phyloP scores from a whole-genome alignment of 2,113 vertebrate genomes.

The Cryptotis parvus region DNA sequence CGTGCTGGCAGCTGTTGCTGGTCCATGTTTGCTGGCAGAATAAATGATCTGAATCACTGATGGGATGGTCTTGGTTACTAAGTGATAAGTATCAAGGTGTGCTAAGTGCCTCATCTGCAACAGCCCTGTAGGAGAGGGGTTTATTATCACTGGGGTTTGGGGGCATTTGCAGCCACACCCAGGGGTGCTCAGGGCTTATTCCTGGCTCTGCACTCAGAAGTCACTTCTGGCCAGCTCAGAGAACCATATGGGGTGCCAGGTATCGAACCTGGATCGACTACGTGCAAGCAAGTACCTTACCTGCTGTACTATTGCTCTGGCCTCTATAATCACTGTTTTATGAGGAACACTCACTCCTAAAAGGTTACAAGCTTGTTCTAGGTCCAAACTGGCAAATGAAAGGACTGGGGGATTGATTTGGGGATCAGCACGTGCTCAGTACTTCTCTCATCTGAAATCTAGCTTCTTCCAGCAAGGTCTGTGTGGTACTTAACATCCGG shows the following conservation, averaged over 20 bases:
- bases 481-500: background rate
- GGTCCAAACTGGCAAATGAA: background rate
- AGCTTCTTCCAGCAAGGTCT: too few relatives aligned
- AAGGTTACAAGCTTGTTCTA: background rate
- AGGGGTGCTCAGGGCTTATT: too few relatives aligned
- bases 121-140: background rate
- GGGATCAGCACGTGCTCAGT: background rate
- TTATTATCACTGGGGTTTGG: too few relatives aligned
- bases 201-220: too few relatives aligned
- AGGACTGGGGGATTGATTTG: too few relatives aligned
- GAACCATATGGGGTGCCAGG: too few relatives aligned
- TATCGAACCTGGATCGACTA: too few relatives aligned
- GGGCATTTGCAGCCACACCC: too few relatives aligned
- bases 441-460: background rate
- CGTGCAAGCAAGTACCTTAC: too few relatives aligned
- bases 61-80: background rate
- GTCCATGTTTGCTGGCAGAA: background rate
- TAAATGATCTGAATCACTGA: background rate
- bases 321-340: background rate
- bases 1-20: background rate
- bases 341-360: background rate
- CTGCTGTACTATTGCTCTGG: too few relatives aligned
- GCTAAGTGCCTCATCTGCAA: background rate
- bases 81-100: background rate
- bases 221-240: too few relatives aligned